Base-by-base conservation (phyloP, 2,113 vertebrate species). In the Barbus barbus region DNA sequence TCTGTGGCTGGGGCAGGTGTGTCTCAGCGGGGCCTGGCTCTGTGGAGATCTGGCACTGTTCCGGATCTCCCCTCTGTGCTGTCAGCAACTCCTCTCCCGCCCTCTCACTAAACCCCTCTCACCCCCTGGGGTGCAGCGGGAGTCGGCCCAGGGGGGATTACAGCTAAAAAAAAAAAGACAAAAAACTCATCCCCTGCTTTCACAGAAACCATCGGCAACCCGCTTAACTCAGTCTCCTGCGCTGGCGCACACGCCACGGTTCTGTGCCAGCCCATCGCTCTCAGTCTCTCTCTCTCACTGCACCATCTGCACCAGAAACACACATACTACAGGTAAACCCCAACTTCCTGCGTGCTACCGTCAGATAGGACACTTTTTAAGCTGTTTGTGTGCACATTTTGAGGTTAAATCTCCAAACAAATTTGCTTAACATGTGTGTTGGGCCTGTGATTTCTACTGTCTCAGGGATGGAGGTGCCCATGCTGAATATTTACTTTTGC, bases 121-220 rank as follows among this genome's bases (percentile, higher is more conserved):
- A 56, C 90, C 90, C 92, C 93, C 92, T 86, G 90, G 90, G 90
- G 90, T 91, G 92, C 91, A 91, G 92, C 90, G 92, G 93, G 90
- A 93, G 91, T 89, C 90, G 76, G 93, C 92, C 92, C 91, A 90
- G 90, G 76, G 72, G 91, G 93, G 94, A 95, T 95, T 94, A 94
- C 90, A 88, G 91, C 88, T 86, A 86, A 87, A 86, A 78, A 36
- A n/a, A 36, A 85, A 91, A 89, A 89, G 89, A 89, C 80, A 89
- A 91, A 91, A 93, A 90, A 91, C 86, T 83, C 84, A 91, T 93
- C 92, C 91, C 92, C 93, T 94, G 93, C 90, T 93, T 93, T 90
- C 92, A 90, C 88, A 89, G 88, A 92, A 92, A 92, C 92, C 90
- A 93, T 87, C 89, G 83, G 90, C 91, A 92, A 85, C 86, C 84